These are phyloP conservation scores for Diplolepis rosae DNA, from an alignment of 2,888 invertebrate species.

Conservation along the genomic window DNA sequence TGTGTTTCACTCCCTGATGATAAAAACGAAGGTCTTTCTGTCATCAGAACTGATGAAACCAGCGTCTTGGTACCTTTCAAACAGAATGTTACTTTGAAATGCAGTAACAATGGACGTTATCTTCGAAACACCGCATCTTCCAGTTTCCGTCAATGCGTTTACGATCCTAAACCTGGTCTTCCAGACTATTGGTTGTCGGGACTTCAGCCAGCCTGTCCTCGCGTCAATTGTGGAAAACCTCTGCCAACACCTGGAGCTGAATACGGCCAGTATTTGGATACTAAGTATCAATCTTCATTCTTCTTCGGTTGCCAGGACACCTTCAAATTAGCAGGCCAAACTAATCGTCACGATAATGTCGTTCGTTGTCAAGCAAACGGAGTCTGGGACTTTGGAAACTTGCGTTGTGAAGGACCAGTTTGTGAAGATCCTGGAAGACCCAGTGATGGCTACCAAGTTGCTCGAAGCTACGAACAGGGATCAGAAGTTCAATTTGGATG, in stretches of 20 bases:
- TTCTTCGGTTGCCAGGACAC: constrained; percentile 97
- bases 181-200: constrained; percentile 95
- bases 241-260: constrained; percentile 94
- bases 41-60: constrained; percentile 86
- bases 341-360: constrained; percentile 91
- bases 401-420: constrained; percentile 96
- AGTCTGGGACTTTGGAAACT: constrained; percentile 97
- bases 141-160: constrained; percentile 94
- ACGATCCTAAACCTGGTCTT: constrained; percentile 92
- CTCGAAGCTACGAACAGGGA: constrained; percentile 90
- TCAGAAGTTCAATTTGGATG: constrained; percentile 94
- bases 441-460: constrained; percentile 90
- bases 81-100: constrained; percentile 91
- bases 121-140: constrained; percentile 88
- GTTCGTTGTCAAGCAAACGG: constrained; percentile 93
- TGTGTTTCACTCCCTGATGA: constrained; percentile 93
- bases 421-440: constrained; percentile 97
- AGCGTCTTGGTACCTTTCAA: constrained; percentile 91
- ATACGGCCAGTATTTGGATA: constrained; percentile 91
- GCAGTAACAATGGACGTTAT: constrained; percentile 85
- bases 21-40: constrained; percentile 88
- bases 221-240: constrained; percentile 93
- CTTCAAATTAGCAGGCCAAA: constrained; percentile 94
- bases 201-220: constrained; percentile 87
- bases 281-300: constrained; percentile 93